Evolutionary conservation across 2,113 vertebrate genomes (phyloP), one percentile per base, ranked within the genome.

Genomic region (Gymnogyps californianus): DNA sequence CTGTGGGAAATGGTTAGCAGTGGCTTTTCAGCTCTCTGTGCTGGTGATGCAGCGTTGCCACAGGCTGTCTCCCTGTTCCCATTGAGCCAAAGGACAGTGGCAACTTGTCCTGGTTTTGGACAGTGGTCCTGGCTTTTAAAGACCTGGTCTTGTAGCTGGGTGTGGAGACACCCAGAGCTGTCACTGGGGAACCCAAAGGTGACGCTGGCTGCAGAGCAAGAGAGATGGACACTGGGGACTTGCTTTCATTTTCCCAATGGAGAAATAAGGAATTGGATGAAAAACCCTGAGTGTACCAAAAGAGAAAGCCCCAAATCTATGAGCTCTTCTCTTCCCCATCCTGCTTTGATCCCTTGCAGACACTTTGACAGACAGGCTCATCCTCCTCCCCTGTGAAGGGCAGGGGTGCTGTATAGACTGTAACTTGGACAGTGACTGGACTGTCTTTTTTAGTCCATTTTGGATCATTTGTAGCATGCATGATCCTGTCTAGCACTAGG

Each of bases 241-340:
- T 1, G 0, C 14, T 69, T 13, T 24, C 11, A 1, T 46, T 72
- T 84, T 72, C 14, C 36, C 16, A 25, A 2, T 24, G 36, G 21
- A 42, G 22, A 55, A 49, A 29, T 40, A 83, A 67, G 21, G 21
- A 76, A 52, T 5, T 29, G 19, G 6, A 22, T 92, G 34, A 72
- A 79, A 89, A 65, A 4, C 5, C 5, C 4, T 42, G 21, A 47
- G 14, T 38, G 16, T 38, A 4, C 21, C 9, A 36, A 49, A 62
- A 47, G 18, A 70, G 10, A 78, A n/a, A 76, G 8, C 29, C 12
- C 25, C 34, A 89, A 47, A 58, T 34, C 28, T 6, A 3, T 15
- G 29, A n/a, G 13, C 16, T 75, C 11, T 49, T 72, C 3, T 71
- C 6, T 74, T 80, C 22, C 5, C 3, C 11, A 2, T 46, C 16